Conservation (phyloP, 2,888 invertebrate species). For the Polia nebulosa region DNA sequence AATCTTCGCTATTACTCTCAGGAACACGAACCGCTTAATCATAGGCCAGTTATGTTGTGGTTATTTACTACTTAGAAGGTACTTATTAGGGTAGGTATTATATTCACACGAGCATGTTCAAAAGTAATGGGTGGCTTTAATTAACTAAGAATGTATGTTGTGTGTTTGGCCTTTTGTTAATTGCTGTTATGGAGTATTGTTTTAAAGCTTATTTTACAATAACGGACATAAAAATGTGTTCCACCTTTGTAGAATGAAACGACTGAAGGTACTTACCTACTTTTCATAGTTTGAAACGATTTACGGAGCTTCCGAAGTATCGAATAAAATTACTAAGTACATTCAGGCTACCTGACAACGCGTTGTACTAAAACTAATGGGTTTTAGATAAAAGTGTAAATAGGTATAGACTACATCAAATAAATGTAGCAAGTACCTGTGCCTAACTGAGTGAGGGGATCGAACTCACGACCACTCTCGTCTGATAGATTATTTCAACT, state of each 20-base stretch:
- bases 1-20: background rate
- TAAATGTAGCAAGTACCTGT: background rate
- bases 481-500: background rate
- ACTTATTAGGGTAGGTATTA: background rate
- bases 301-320: background rate
- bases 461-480: slow-evolving; percentile 5
- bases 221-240: background rate
- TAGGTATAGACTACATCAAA: too few species aligned
- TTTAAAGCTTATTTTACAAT: slow-evolving; percentile 19
- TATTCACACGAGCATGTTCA: background rate
- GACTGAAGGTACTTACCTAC: too few species aligned
- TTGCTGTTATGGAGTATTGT: background rate
- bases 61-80: background rate
- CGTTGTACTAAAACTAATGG: too few species aligned
- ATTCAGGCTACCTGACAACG: background rate
- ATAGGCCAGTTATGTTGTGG: background rate
- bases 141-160: background rate
- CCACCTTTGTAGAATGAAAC: background rate
- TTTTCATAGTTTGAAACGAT: too few species aligned
- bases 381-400: too few species aligned
- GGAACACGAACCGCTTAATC: background rate
- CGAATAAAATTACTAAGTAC: background rate
- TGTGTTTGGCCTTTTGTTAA: slow-evolving; percentile 18
- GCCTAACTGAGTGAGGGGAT: too few species aligned
- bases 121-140: background rate